Percentiles rank a stretch among this genome's conserved stretches.
phyloP scores from a whole-genome alignment of 37 sponge, comb jelly and placozoan genomes.

The Hexactinellida sp. region DNA sequence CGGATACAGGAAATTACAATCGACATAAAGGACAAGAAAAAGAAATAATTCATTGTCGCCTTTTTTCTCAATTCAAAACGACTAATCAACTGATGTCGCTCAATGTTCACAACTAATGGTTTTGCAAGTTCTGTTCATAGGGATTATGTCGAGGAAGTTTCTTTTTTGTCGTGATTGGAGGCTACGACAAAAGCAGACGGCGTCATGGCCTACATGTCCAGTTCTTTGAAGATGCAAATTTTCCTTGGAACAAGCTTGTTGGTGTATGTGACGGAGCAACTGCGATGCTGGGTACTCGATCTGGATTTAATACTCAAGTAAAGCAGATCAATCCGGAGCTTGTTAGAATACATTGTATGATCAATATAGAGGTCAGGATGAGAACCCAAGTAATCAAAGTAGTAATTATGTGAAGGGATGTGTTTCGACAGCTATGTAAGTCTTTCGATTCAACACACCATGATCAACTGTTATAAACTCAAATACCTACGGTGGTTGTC shows the following conservation, averaged over 20 bases:
- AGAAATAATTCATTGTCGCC: no score
- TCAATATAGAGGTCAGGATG: background rate
- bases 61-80: no score
- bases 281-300: no score
- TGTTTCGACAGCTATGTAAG: background rate
- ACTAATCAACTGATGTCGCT: no score
- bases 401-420: background rate
- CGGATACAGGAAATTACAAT: no score
- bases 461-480: background rate
- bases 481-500: background rate
- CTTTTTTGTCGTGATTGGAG: background rate
- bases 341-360: background rate
- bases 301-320: no score
- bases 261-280: background rate
- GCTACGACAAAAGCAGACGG: background rate
- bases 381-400: background rate
- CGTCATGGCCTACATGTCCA: background rate
- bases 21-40: no score
- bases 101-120: no score
- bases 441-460: background rate
- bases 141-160: background rate
- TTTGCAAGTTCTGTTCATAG: background rate
- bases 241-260: conserved; percentile 5
- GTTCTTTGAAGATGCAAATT: background rate
- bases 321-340: background rate